phyloP scores from a whole-genome alignment of 2,888 invertebrate genomes.

The Ernsta delagoae region DNA sequence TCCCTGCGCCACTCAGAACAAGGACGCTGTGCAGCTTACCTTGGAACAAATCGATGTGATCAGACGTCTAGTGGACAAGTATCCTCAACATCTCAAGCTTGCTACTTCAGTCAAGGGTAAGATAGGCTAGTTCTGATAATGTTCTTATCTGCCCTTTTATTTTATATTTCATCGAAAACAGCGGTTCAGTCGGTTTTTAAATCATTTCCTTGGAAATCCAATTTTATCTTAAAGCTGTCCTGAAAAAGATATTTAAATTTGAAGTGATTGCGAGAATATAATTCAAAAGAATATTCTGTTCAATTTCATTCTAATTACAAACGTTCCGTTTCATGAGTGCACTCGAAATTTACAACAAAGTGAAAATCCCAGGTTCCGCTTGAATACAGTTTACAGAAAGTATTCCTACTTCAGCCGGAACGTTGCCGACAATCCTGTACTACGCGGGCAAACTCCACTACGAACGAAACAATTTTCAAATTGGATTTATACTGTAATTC shows the following conservation, averaged over 20 bases:
- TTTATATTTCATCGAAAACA: no score
- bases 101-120: slow-evolving; percentile 89
- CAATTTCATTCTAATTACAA: neutral
- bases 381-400: slow-evolving; percentile 6
- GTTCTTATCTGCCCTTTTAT: no score
- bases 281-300: neutral
- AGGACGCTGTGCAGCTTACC: slow-evolving; percentile 89
- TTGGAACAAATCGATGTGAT: slow-evolving; percentile 91
- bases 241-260: no score
- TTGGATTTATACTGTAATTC: slow-evolving; percentile 16
- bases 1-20: slow-evolving; percentile 87
- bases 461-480: slow-evolving; percentile 14
- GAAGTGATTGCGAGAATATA: neutral
- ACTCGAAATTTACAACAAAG: slow-evolving; percentile 11
- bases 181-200: no score
- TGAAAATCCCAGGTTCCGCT: slow-evolving; percentile 10
- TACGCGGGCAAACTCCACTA: neutral
- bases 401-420: slow-evolving; percentile 10
- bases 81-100: slow-evolving; percentile 86
- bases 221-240: no score
- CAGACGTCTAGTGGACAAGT: slow-evolving; percentile 88
- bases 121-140: slow-evolving; percentile 12
- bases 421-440: slow-evolving; percentile 7
- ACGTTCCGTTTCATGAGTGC: neutral
- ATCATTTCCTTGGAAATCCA: no score